Base-by-base conservation (phyloP, 2,113 vertebrate genomes). In the Lasiurus borealis region DNA sequence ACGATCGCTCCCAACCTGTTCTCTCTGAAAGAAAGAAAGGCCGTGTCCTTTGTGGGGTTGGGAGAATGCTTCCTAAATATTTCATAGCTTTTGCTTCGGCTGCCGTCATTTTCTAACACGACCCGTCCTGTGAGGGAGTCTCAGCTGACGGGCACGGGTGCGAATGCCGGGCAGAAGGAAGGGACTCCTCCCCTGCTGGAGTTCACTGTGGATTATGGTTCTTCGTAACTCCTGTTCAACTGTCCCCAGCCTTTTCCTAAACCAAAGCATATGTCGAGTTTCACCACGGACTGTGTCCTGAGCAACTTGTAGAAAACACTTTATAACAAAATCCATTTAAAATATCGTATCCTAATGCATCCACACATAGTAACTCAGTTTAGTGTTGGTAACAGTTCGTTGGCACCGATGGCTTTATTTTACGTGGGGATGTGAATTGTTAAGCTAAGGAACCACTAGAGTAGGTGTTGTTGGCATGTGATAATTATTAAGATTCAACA, bases 41-140 rank as follows among this genome's bases (percentile, higher is more conserved):
- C 27, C 62, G 57, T 19, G 14, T 68, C 34, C 77, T 93, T 88
- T 90, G 84, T 94, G 86, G 31, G 31, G 93, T 96, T 95, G 75
- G 81, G 85, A 75, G 62, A 76, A 80, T 82, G 71, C 81, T 59
- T 84, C 62, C 88, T 29, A 84, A 85, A 88, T 95, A 82, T 88
- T 95, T 97, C 48, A 77, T 81, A 80, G 46, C 69, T 81, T 78
- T 90, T 73, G 31, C 21, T 92, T 31, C 88, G 68, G 25, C 62
- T 78, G 0, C 36, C 95, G 15, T 52, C 16, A 10, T 78, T 73
- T 62, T 85, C 81, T 93, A 21, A 75, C 11, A 9, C 40, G 48
- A 85, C 46, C 73, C 52, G 9, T 71, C 13, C 46, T 72, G 0
- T 71, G 77, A n/a, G 5, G 72, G 36, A 76, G 16, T 72, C 62